Conservation (phyloP, 1,140 invertebrate species). For the Trichogramma pretiosum region DNA sequence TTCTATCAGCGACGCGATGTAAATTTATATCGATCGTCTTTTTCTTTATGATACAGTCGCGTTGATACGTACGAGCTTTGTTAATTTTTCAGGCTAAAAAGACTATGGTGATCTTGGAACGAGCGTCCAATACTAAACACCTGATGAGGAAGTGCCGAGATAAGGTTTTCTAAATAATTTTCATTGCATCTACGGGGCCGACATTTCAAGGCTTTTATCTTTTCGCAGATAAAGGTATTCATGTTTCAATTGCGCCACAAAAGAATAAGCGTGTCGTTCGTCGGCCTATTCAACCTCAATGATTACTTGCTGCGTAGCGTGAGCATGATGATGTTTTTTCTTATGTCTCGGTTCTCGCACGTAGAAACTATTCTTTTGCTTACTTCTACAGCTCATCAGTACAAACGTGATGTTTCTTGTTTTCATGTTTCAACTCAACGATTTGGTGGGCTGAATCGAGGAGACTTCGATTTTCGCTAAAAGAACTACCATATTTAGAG, state of each 20-base stretch:
- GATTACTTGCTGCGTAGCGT: slow-evolving; percentile 6
- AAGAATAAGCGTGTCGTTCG: background rate
- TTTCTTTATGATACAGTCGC: background rate
- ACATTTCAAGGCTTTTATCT: background rate
- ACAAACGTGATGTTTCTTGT: slow-evolving; percentile 6
- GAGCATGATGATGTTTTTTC: background rate
- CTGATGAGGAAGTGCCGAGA: background rate
- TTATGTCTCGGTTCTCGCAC: background rate
- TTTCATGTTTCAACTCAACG: slow-evolving; percentile 7
- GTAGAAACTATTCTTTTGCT: background rate
- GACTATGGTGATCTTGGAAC: background rate
- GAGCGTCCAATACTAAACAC: background rate
- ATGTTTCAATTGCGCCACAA: slow-evolving; percentile 3
- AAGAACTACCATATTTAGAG: background rate
- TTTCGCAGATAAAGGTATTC: slow-evolving; percentile 5
- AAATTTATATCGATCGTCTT: background rate
- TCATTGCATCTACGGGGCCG: no score
- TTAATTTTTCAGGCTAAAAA: slow-evolving; percentile 9
- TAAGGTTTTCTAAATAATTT: background rate
- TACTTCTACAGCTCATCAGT: slow-evolving; percentile 1
- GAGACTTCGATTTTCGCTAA: no score
- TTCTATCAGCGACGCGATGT: background rate
- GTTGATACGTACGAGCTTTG: background rate
- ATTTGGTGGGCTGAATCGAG: no score
- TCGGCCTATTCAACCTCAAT: slow-evolving; percentile 4